Conservation (phyloP, 37 sponge, comb jelly and placozoan species). For the Beroe ovata region DNA sequence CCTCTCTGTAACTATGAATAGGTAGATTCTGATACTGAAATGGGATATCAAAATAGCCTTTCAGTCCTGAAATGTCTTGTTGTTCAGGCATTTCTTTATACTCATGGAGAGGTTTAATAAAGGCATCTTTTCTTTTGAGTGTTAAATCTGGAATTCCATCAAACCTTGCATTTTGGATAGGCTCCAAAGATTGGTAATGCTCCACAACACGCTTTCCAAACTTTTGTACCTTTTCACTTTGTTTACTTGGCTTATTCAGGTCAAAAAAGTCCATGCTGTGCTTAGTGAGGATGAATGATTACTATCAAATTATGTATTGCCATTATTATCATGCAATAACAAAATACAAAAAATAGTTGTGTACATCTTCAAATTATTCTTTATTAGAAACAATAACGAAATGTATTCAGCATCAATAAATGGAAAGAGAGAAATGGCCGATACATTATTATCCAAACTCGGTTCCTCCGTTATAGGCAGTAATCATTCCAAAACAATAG, state of each 20-base stretch:
- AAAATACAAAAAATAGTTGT: no score
- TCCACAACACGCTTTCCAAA: background rate
- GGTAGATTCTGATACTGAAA: conserved; percentile 70
- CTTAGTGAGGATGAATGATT: no score
- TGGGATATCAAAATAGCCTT: background rate
- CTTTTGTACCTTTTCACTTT: background rate
- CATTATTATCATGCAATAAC: no score
- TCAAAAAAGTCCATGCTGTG: conserved; percentile 40
- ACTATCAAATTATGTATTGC: no score
- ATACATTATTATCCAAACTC: no score
- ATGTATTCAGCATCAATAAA: no score
- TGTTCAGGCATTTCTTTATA: conserved; percentile 51
- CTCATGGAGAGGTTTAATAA: background rate
- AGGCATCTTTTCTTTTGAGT: conserved; percentile 7
- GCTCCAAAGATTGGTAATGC: background rate
- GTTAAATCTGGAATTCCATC: background rate
- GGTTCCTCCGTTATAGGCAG: no score
- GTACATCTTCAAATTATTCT: no score
- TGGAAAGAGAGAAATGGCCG: no score
- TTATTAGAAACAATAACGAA: no score
- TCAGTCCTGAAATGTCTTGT: background rate
- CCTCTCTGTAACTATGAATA: conserved; percentile 69
- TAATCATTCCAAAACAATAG: no score
- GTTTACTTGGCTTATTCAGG: background rate
- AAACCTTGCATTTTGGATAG: background rate